A percentile compares a stretch with the other conserved stretches of the same genome.
Conservation (phyloP, 37 sponge, comb jelly and placozoan species). For the Halichondria panicea region DNA sequence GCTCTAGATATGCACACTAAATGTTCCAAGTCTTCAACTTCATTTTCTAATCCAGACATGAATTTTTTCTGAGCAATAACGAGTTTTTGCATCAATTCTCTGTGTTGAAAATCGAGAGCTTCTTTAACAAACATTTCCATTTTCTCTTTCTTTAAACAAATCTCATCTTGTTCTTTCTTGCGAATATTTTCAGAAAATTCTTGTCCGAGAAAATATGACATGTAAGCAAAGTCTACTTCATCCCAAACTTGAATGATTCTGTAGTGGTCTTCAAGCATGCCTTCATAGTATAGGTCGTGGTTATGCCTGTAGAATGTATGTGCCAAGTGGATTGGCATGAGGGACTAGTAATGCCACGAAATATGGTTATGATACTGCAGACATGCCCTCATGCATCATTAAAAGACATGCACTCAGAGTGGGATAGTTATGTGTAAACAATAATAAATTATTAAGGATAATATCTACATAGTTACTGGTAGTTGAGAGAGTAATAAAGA, state of each 20-base stretch:
- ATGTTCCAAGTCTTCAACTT: neutral
- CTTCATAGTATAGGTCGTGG: neutral
- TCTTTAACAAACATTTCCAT: too few species aligned
- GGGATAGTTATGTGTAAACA: too few species aligned
- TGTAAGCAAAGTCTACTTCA: slow-evolving; percentile 21
- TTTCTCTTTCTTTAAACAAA: too few species aligned
- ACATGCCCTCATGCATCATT: too few species aligned
- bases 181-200: neutral
- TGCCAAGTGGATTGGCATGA: too few species aligned
- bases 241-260: neutral
- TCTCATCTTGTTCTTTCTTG: neutral
- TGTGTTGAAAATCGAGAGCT: slow-evolving; percentile 2
- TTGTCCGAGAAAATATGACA: slow-evolving; percentile 5
- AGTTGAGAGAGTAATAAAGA: too few species aligned
- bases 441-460: too few species aligned
- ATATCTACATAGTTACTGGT: too few species aligned
- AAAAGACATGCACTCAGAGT: too few species aligned
- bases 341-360: too few species aligned
- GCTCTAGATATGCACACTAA: slow-evolving; percentile 9
- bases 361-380: too few species aligned
- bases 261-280: neutral
- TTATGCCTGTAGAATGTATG: too few species aligned
- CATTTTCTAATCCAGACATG: neutral
- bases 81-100: slow-evolving; percentile 1
- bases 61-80: neutral